Evolutionary conservation across 2,888 invertebrate species (phyloP).

Genomic region (Drosophila austrosaltans): DNA sequence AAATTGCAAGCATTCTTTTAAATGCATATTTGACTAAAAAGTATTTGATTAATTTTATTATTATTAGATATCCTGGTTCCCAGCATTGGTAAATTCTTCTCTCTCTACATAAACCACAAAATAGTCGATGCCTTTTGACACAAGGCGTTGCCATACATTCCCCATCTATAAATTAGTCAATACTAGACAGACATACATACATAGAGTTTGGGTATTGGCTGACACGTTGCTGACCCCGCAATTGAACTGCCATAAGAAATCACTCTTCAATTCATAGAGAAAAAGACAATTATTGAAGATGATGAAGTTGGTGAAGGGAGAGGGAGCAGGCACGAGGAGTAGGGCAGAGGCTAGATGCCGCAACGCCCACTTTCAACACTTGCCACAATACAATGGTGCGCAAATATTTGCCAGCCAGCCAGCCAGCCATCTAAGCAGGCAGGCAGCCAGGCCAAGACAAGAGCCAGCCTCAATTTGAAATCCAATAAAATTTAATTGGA

Average conservation of each 20-base stretch:
- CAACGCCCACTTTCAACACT: conserved; percentile 76
- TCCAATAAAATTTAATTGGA: conserved; percentile 82
- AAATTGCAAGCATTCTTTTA: conserved; percentile 6
- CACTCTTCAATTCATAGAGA: conserved; percentile 50
- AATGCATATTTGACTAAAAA: not conserved
- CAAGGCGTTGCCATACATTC: conserved; percentile 51
- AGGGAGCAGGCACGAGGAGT: not conserved
- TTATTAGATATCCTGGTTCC: not conserved
- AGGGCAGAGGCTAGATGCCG: conserved; percentile 27
- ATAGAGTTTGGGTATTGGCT: conserved; percentile 33
- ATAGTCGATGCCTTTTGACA: not conserved
- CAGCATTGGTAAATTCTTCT: not conserved
- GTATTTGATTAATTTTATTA: not conserved
- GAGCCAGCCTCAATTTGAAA: conserved; percentile 73
- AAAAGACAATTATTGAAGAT: conserved; percentile 31
- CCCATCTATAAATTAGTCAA: conserved; percentile 43
- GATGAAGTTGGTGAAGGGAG: not conserved
- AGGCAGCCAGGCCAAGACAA: conserved; percentile 17
- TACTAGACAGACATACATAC: not conserved
- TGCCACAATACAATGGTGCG: conserved; percentile 73
- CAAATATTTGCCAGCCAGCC: conserved; percentile 72
- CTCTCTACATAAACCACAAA: not conserved
- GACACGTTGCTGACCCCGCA: conserved; percentile 68
- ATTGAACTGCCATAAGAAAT: conserved; percentile 75
- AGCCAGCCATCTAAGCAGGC: conserved; percentile 18